Conservation (phyloP, 2,797 vertebrate genomes). For the Anomalospiza imberbis region DNA sequence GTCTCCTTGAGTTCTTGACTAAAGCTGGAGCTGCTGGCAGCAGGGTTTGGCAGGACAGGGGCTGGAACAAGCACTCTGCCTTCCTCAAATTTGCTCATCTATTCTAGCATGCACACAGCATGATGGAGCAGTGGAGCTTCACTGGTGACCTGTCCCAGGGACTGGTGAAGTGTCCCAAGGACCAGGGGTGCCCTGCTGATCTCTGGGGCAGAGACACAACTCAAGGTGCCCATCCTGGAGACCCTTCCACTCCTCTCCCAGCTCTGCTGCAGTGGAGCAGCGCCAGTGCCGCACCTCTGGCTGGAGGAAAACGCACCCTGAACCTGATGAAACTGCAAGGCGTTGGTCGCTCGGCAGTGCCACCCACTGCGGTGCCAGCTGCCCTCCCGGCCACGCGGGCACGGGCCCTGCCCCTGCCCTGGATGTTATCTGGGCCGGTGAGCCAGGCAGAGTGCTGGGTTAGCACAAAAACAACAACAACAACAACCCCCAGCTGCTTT, state of each 20-base stretch:
- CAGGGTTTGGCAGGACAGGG: neutral
- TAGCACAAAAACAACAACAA: slow-evolving; percentile 12
- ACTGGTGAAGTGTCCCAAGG: neutral
- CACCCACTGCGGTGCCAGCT: neutral
- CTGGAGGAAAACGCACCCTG: neutral
- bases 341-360: neutral
- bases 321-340: neutral
- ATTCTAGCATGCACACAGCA: neutral
- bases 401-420: neutral
- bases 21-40: neutral
- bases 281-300: accelerated
- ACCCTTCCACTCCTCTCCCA: neutral
- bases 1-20: neutral
- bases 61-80: neutral
- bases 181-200: neutral
- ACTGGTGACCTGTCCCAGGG: neutral
- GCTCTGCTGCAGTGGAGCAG: neutral
- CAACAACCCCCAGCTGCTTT: neutral
- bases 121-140: neutral
- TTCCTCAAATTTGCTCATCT: neutral
- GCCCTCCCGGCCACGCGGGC: slow-evolving; percentile 1
- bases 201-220: neutral
- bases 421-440: neutral
- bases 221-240: accelerated
- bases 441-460: neutral